Conservation (phyloP, 2,797 vertebrate species). For the Sparidentex hasta region DNA sequence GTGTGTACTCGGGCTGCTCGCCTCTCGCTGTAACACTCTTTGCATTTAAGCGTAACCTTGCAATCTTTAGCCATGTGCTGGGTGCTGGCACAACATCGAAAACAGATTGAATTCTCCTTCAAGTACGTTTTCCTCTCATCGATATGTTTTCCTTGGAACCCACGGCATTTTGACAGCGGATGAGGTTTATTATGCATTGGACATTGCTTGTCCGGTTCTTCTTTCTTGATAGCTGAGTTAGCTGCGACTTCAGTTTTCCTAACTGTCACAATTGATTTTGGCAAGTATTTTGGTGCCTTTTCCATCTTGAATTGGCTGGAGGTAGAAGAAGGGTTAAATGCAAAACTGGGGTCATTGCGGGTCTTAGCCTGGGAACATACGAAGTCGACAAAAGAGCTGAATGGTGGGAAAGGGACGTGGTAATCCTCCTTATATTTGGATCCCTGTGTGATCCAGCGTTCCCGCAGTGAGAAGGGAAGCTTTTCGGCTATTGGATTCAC, state of each 20-base stretch:
- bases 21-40: neutral
- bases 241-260: neutral
- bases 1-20: neutral
- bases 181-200: constrained; percentile 22
- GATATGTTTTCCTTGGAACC: neutral
- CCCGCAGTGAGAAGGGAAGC: too few relatives aligned
- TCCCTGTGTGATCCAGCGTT: too few relatives aligned
- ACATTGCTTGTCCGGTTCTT: constrained; percentile 11
- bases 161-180: constrained; percentile 5
- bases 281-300: neutral
- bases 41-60: neutral
- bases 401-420: neutral
- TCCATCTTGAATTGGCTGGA: neutral
- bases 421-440: neutral
- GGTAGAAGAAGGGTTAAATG: too few relatives aligned
- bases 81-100: constrained; percentile 1
- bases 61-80: constrained; percentile 15
- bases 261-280: neutral
- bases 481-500: too few relatives aligned
- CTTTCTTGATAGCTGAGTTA: neutral
- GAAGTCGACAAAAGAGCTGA: too few relatives aligned
- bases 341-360: too few relatives aligned
- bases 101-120: constrained; percentile 14
- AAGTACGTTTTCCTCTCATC: neutral
- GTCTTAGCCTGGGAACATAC: too few relatives aligned